These are phyloP conservation scores for Nymphalis c-album DNA, from an alignment of 2,888 invertebrate genomes.

Conservation along the genomic window DNA sequence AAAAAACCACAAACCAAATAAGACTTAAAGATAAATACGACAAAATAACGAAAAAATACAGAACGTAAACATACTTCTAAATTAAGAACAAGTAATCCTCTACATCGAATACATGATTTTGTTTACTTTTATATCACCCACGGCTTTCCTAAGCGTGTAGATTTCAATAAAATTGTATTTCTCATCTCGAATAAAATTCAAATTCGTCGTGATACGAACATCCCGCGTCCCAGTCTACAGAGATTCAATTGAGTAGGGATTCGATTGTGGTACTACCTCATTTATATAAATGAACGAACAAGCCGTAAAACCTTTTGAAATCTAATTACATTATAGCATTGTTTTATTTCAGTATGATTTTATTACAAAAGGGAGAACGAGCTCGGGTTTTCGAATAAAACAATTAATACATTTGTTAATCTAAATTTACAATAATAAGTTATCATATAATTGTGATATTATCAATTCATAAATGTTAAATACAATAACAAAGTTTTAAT, in stretches of 20 bases:
- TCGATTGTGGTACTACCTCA: slow-evolving; percentile 60
- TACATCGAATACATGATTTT: slow-evolving; percentile 71
- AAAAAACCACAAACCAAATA: not conserved
- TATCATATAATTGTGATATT: not conserved
- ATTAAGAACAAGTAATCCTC: slow-evolving; percentile 58
- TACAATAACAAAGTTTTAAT: no score
- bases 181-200: slow-evolving; percentile 68
- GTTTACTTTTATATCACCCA: slow-evolving; percentile 58
- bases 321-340: slow-evolving; percentile 35
- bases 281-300: slow-evolving; percentile 60
- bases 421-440: not conserved
- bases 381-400: slow-evolving; percentile 9
- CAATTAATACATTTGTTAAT: slow-evolving; percentile 3
- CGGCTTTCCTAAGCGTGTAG: slow-evolving; percentile 62
- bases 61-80: slow-evolving; percentile 37
- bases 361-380: slow-evolving; percentile 2
- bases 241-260: slow-evolving; percentile 70
- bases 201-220: slow-evolving; percentile 55
- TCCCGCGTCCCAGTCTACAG: slow-evolving; percentile 47
- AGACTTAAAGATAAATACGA: not conserved
- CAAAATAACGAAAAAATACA: slow-evolving; percentile 12
- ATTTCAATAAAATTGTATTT: slow-evolving; percentile 63
- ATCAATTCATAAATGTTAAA: not conserved
- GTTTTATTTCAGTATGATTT: slow-evolving; percentile 26
- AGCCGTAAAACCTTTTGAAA: slow-evolving; percentile 47